These are phyloP conservation scores for Sylvietta virens DNA, from an alignment of 2,113 vertebrate species.

Conservation along the genomic window DNA sequence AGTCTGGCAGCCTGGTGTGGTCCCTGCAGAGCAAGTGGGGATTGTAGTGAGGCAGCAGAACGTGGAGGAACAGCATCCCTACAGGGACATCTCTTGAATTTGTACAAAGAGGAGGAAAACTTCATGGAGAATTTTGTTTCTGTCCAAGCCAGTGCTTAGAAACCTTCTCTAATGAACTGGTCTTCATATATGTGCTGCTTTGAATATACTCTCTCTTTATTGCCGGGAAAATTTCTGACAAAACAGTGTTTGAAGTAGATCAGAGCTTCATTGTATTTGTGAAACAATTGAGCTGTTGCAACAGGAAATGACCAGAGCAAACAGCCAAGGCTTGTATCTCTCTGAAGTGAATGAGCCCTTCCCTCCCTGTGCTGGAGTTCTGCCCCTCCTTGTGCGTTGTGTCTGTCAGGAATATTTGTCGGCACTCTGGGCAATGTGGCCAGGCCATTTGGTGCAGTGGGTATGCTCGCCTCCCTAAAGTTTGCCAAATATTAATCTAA, in stretches of 20 bases:
- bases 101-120: neutral
- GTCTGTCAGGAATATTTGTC: neutral
- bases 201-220: neutral
- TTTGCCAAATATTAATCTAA: neutral
- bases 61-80: neutral
- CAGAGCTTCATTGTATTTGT: constrained; percentile 48
- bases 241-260: constrained; percentile 31
- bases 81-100: neutral
- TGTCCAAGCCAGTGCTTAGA: neutral
- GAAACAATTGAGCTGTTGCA: constrained; percentile 35
- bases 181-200: neutral
- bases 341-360: neutral
- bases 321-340: neutral
- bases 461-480: neutral
- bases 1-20: neutral
- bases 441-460: neutral
- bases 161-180: neutral
- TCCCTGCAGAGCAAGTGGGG: neutral
- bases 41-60: neutral
- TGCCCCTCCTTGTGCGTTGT: neutral
- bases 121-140: neutral
- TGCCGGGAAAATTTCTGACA: constrained; percentile 34
- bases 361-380: neutral
- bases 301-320: constrained; percentile 40
- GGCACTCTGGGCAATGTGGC: neutral